Percentiles rank a stretch among this genome's conserved stretches.
These are phyloP conservation scores for Meloe dianella DNA, from an alignment of 2,888 invertebrate genomes.

Conservation along the genomic window DNA sequence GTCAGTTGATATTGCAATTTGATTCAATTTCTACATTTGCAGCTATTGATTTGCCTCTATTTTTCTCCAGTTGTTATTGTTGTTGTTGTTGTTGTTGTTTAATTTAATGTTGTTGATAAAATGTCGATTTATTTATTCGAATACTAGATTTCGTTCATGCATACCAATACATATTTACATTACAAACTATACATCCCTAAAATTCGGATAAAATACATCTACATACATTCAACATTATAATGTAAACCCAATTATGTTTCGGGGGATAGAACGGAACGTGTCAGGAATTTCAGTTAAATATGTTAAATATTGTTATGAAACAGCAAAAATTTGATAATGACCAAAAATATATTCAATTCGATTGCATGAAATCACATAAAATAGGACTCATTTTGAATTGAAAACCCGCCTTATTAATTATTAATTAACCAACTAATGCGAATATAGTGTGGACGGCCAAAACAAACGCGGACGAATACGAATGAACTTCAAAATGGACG, in stretches of 20 bases:
- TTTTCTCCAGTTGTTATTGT: neutral
- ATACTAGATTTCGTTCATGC: neutral
- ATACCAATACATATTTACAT: neutral
- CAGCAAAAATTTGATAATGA: neutral
- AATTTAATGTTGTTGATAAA: neutral
- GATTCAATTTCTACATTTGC: too few species aligned
- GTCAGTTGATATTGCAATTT: neutral
- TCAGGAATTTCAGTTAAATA: neutral
- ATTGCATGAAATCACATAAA: too few species aligned
- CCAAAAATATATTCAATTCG: neutral
- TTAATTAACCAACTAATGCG: too few species aligned
- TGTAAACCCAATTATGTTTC: conserved; percentile 5
- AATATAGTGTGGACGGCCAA: too few species aligned
- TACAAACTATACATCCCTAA: conserved; percentile 1
- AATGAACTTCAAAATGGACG: too few species aligned
- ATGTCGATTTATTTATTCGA: neutral
- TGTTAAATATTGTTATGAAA: neutral
- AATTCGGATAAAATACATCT: conserved; percentile 3
- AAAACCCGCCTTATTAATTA: too few species aligned
- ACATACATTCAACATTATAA: conserved; percentile 5
- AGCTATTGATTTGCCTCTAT: too few species aligned
- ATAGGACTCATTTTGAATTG: too few species aligned
- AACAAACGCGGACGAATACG: too few species aligned
- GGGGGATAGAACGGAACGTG: neutral
- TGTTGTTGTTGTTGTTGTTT: neutral